Percentiles rank a stretch among this genome's conserved stretches.
phyloP scores from a whole-genome alignment of 1,140 invertebrate genomes.

The Trichonephila inaurata region DNA sequence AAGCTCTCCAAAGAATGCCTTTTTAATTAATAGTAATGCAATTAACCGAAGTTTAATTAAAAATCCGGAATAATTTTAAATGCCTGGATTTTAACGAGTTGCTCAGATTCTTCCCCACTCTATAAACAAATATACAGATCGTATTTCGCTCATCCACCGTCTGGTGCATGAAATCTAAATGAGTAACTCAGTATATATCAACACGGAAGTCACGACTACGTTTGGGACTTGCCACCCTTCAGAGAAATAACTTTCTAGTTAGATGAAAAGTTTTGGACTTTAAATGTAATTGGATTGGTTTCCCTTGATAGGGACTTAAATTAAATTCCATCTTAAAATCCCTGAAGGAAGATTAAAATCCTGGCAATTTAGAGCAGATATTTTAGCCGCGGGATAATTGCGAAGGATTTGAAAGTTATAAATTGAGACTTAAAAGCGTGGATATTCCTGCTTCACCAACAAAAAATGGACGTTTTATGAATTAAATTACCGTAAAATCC shows the following conservation, averaged over 20 bases:
- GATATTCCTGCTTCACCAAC: too few species aligned
- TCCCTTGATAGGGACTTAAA: slow-evolving; percentile 20
- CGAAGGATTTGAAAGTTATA: too few species aligned
- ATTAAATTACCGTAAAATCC: too few species aligned
- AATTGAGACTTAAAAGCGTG: too few species aligned
- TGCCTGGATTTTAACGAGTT: not conserved
- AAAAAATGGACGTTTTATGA: too few species aligned
- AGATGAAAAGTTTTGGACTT: slow-evolving; percentile 18
- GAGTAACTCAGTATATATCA: not conserved
- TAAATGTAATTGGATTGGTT: slow-evolving; percentile 46
- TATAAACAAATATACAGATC: not conserved
- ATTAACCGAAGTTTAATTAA: too few species aligned
- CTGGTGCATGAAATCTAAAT: not conserved
- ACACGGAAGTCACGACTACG: not conserved
- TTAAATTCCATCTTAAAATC: slow-evolving; percentile 34
- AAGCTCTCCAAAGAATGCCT: too few species aligned
- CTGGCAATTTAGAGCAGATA: not conserved
- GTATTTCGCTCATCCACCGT: not conserved
- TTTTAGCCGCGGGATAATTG: too few species aligned
- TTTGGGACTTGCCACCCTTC: not conserved
- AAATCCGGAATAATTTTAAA: too few species aligned
- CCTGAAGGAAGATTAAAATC: slow-evolving; percentile 24
- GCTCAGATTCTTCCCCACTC: not conserved
- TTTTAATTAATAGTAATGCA: too few species aligned
- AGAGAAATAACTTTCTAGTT: not conserved